These are phyloP conservation scores for Odontamblyopus rebecca DNA, from an alignment of 2,797 vertebrate genomes.

Conservation along the genomic window DNA sequence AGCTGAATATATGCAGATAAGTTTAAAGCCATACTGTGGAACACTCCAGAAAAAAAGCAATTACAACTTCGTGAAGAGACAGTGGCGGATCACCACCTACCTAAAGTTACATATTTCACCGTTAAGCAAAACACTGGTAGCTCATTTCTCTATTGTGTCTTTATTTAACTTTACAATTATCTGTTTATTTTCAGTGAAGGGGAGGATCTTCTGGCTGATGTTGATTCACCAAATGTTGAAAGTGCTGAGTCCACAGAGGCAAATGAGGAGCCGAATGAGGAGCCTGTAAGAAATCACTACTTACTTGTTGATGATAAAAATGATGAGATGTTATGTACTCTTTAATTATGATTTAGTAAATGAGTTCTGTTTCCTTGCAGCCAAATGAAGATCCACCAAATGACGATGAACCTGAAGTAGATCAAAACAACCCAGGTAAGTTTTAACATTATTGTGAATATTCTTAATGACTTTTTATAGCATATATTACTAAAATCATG, in stretches of 20 bases:
- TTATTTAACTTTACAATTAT: background rate
- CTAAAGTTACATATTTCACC: background rate
- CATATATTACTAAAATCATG: background rate
- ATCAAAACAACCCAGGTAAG: constrained; percentile 68
- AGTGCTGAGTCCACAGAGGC: constrained; percentile 52
- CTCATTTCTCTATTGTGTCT: constrained; percentile 1
- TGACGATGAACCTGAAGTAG: constrained; percentile 50
- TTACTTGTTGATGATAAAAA: background rate
- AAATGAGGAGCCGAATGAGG: constrained; percentile 40
- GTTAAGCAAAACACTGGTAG: background rate
- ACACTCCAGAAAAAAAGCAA: background rate
- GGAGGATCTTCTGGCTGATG: constrained; percentile 70
- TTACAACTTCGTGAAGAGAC: background rate
- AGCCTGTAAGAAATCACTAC: constrained; percentile 65
- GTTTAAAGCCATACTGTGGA: background rate
- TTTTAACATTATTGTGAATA: background rate
- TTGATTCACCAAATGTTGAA: constrained; percentile 56
- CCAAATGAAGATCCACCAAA: constrained; percentile 59
- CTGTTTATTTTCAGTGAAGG: constrained; percentile 57
- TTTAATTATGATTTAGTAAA: background rate
- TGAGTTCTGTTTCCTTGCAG: constrained; percentile 17
- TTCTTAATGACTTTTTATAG: background rate
- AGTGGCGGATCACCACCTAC: background rate
- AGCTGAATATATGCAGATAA: background rate
- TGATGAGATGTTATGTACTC: background rate